Percentiles rank a stretch among this genome's conserved stretches.
These are phyloP conservation scores for Norana najaformis DNA, from an alignment of 2,888 invertebrate genomes.

Conservation along the genomic window DNA sequence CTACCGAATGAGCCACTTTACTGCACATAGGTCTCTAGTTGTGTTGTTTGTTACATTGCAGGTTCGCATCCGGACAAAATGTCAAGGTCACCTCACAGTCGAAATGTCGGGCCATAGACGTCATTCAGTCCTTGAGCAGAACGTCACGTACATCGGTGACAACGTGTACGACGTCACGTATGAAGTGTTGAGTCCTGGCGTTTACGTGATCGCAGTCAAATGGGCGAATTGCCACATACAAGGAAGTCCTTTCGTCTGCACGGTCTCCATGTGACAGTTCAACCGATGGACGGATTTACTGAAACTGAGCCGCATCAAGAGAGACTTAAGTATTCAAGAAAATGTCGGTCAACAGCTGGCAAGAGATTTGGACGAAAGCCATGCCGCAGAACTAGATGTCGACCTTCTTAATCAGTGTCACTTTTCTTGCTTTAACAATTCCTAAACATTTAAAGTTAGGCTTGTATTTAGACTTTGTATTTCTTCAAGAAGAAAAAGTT, in stretches of 20 bases:
- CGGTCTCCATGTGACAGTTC: background rate
- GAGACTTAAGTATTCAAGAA: no score
- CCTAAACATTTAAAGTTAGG: no score
- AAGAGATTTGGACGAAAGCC: no score
- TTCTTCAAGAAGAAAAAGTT: no score
- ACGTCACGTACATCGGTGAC: conserved; percentile 22
- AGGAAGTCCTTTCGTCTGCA: background rate
- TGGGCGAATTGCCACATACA: background rate
- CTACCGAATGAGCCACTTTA: no score
- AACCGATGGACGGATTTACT: background rate
- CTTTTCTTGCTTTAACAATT: no score
- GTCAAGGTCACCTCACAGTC: background rate
- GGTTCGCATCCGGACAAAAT: background rate
- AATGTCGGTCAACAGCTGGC: no score
- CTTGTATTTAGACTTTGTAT: no score
- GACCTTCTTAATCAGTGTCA: no score
- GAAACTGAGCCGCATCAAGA: no score
- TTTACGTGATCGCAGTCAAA: conserved; percentile 21
- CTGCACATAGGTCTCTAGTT: no score
- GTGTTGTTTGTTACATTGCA: background rate
- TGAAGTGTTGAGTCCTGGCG: background rate
- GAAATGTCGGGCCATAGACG: conserved; percentile 16
- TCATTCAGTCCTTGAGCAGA: conserved; percentile 10
- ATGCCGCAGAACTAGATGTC: no score
- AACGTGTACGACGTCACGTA: conserved; percentile 21